Evolutionary conservation across 2,797 vertebrate genomes (phyloP), one percentile per base, ranked within the genome.

Genomic region (Gadopsis bispinosus): DNA sequence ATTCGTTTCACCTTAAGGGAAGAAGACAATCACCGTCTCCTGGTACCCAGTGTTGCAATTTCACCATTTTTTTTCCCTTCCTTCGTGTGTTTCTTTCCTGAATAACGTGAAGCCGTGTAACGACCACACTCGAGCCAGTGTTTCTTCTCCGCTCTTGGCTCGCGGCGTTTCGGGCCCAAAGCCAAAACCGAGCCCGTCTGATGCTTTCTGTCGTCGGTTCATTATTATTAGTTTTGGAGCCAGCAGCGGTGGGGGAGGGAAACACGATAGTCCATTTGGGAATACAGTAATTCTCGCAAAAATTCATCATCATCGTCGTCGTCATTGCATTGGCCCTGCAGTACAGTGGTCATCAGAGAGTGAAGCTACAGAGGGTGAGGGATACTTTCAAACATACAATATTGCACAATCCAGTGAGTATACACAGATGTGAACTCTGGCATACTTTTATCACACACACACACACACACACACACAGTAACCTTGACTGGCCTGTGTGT

Each of bases 381-480:
- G 65, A 81, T 39, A 22, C 58, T 16, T 47, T 71, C 64, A 79
- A 59, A 82, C 76, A 73, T 11, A 79, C 75, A 75, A 5, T 83
- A 86, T 91, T 91, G 89, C 91, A 91, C 91, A 90, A 90, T 83
- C 76, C 77, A 83, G 82, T 76, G 79, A 84, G 80, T 61, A 20
- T 26, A 78, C 76, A 87, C 91, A 90, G 89, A 84, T 87, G 90
- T 88, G 91, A 90, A 82, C 84, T 88, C 82, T 87, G 89, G 69
- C 86, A 81, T 70, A 84, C 77, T 83, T 89, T 51, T 1, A 69
- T 33, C 65, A 50, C 58, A 68, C 65, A 72, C 69, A 71, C 72
- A 74, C 62, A 56, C 75, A 71, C 48, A 41, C 67, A 72, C 54
- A 39, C 56, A 60, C 45, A 53, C 67, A 58, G 53, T 26, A 26